These are phyloP conservation scores for Diplazon laetatorius DNA, from an alignment of 2,888 invertebrate genomes.

Conservation along the genomic window DNA sequence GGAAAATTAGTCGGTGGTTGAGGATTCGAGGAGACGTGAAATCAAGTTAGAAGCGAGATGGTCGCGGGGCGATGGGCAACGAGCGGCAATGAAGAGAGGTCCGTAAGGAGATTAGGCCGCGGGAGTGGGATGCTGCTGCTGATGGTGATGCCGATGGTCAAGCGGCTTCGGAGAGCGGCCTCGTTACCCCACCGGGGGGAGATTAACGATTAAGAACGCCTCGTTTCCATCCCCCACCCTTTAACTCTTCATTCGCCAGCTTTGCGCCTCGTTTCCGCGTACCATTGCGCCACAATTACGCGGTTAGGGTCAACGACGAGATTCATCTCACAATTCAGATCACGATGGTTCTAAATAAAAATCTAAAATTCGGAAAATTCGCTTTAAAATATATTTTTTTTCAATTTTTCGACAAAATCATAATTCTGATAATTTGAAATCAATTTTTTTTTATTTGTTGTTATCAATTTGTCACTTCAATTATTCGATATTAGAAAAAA, in stretches of 20 bases:
- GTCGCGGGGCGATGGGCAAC: conserved; percentile 40
- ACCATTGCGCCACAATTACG: neutral
- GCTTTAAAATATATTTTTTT: too few species aligned
- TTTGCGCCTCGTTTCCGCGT: neutral
- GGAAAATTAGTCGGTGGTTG: neutral
- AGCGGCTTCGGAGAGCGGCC: conserved; percentile 18
- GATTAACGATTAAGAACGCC: conserved; percentile 77
- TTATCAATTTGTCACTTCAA: too few species aligned
- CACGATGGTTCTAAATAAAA: too few species aligned
- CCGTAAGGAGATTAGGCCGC: conserved; percentile 40
- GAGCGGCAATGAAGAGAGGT: conserved; percentile 30
- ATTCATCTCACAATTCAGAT: too few species aligned
- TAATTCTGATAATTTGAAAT: too few species aligned
- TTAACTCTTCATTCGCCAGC: conserved; percentile 15
- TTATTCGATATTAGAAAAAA: too few species aligned
- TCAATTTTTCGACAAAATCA: too few species aligned
- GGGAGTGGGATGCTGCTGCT: conserved; percentile 62
- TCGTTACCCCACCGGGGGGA: conserved; percentile 67
- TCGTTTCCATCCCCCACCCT: conserved; percentile 71
- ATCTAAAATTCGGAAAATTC: too few species aligned
- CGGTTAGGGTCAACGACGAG: too few species aligned
- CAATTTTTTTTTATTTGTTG: too few species aligned
- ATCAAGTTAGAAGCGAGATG: conserved; percentile 44
- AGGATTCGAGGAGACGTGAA: conserved; percentile 3
- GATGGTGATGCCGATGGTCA: too few species aligned